These are phyloP conservation scores for Ictalurus punctatus DNA, from an alignment of 2,113 vertebrate genomes.

Conservation along the genomic window DNA sequence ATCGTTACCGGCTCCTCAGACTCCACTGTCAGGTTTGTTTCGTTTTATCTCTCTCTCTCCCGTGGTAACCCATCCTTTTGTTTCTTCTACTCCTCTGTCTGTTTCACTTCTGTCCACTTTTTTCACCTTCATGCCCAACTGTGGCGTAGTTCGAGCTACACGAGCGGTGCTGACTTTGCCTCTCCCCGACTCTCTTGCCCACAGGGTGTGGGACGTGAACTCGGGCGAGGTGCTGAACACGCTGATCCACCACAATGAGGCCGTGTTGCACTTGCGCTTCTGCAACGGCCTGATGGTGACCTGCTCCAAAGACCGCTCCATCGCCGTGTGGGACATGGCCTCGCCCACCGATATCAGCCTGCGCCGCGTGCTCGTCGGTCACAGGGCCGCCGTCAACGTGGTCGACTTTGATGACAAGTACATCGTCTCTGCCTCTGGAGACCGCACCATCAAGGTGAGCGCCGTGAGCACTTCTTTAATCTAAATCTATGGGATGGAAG, in stretches of 20 bases:
- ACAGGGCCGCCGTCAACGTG: slow-evolving; percentile 94
- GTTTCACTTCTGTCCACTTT: not conserved
- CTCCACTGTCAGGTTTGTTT: slow-evolving; percentile 91
- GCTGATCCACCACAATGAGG: slow-evolving; percentile 96
- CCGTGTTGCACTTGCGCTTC: slow-evolving; percentile 93
- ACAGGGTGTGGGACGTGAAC: slow-evolving; percentile 95
- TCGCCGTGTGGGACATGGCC: slow-evolving; percentile 99
- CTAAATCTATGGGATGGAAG: not conserved
- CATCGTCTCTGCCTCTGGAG: slow-evolving; percentile 95
- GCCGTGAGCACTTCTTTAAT: not conserved
- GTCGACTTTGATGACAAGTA: slow-evolving; percentile 99
- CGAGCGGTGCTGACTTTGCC: not conserved
- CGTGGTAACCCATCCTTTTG: slow-evolving; percentile 47
- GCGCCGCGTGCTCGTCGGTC: slow-evolving; percentile 92
- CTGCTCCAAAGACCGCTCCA: slow-evolving; percentile 97
- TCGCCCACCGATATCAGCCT: slow-evolving; percentile 96
- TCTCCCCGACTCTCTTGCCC: not conserved
- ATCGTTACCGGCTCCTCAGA: slow-evolving; percentile 98
- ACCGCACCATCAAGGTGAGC: slow-evolving; percentile 95
- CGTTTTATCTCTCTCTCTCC: not conserved
- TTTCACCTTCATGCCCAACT: not conserved
- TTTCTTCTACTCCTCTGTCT: not conserved
- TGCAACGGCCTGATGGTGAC: slow-evolving; percentile 98
- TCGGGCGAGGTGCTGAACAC: slow-evolving; percentile 97
- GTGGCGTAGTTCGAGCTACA: not conserved